phyloP scores from a whole-genome alignment of 2,888 invertebrate genomes.

The Subacronicta megacephala region DNA sequence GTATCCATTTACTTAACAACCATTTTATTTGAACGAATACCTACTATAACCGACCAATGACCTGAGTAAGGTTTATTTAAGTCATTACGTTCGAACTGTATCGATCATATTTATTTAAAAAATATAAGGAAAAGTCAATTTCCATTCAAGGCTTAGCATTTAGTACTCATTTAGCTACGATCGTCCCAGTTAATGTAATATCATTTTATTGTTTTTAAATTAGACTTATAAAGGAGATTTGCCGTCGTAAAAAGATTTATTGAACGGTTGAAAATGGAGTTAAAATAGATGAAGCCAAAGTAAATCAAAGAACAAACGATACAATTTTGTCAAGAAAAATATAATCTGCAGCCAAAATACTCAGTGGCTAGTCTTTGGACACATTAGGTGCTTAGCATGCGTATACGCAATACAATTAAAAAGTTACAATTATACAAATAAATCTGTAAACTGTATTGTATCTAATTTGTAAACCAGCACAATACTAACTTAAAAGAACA shows the following conservation, averaged over 20 bases:
- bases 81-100: constrained; percentile 30
- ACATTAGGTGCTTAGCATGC: too few species aligned
- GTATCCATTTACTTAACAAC: constrained; percentile 3
- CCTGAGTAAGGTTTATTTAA: constrained; percentile 28
- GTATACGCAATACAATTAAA: too few species aligned
- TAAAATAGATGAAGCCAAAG: constrained; percentile 25
- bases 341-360: too few species aligned
- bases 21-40: constrained; percentile 10
- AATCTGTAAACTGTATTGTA: too few species aligned
- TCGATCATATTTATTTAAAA: constrained; percentile 49
- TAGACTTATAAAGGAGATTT: constrained; percentile 41
- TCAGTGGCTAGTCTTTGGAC: too few species aligned
- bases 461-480: too few species aligned
- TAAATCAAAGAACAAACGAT: not conserved
- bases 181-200: constrained; percentile 37
- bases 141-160: constrained; percentile 46
- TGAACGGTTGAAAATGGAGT: constrained; percentile 23
- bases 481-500: too few species aligned
- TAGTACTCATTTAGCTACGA: constrained; percentile 49
- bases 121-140: constrained; percentile 47
- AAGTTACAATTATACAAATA: too few species aligned
- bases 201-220: constrained; percentile 53
- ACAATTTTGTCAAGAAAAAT: not conserved
- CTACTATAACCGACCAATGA: constrained; percentile 17
- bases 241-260: constrained; percentile 49